Evolutionary conservation across 2,888 invertebrate species (phyloP).

Genomic region (Cephalotes varians): DNA sequence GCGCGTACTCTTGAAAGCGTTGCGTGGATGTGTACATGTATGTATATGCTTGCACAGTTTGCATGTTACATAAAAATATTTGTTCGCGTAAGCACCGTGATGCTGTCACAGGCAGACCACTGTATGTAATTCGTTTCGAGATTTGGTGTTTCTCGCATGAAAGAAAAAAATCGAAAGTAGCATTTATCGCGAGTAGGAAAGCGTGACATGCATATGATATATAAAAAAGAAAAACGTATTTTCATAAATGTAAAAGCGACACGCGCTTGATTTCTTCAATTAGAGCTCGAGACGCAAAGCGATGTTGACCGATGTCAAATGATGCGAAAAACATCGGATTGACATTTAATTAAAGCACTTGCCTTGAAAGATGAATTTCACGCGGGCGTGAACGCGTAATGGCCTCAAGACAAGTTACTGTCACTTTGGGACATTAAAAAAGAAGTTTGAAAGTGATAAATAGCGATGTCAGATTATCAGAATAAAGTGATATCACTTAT

Average conservation of each 20-base stretch:
- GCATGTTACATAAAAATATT: slow-evolving; percentile 41
- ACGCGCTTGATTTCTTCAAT: background rate
- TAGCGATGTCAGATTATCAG: background rate
- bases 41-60: background rate
- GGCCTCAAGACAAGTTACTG: slow-evolving; percentile 12
- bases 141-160: slow-evolving; percentile 24
- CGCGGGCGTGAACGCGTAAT: slow-evolving; percentile 14
- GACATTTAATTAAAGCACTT: slow-evolving; percentile 51
- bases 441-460: background rate
- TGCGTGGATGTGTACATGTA: background rate
- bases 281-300: slow-evolving; percentile 5
- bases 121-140: slow-evolving; percentile 39
- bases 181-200: slow-evolving; percentile 12
- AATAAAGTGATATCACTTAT: slow-evolving; percentile 5
- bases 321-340: slow-evolving; percentile 39
- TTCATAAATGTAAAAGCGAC: slow-evolving; percentile 4
- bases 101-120: slow-evolving; percentile 42
- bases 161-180: slow-evolving; percentile 29
- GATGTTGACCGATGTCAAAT: slow-evolving; percentile 34
- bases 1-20: background rate
- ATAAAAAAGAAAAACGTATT: background rate
- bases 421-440: slow-evolving; percentile 18
- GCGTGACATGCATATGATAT: slow-evolving; percentile 14
- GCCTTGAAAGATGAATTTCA: slow-evolving; percentile 30
- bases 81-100: slow-evolving; percentile 23